A percentile compares a stretch with the other conserved stretches of the same genome.
Evolutionary conservation across 2,113 vertebrate genomes (phyloP).

Genomic region (Bombycilla garrulus): DNA sequence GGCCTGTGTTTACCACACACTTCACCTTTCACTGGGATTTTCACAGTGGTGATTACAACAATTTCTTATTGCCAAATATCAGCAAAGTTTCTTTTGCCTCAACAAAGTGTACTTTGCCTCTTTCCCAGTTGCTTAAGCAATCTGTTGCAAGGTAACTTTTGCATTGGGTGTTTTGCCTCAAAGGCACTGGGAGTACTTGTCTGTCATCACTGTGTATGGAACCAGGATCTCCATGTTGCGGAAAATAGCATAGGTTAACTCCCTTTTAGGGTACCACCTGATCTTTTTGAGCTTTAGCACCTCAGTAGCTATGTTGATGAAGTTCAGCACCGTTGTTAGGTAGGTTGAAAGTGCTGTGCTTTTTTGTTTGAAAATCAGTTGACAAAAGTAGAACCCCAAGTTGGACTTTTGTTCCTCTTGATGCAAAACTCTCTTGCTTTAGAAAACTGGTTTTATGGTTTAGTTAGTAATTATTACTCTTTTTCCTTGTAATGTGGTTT

Average conservation of each 20-base stretch:
- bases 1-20: background rate
- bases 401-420: background rate
- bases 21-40: background rate
- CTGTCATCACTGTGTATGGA: background rate
- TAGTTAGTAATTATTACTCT: background rate
- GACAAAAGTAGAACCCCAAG: background rate
- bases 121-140: background rate
- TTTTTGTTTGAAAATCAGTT: background rate
- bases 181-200: background rate
- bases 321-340: background rate
- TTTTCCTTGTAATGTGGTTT: background rate
- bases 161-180: background rate
- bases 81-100: background rate
- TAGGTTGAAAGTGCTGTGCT: background rate
- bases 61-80: background rate
- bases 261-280: background rate
- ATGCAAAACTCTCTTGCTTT: background rate
- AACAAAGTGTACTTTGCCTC: background rate
- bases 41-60: background rate
- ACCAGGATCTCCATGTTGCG: background rate
- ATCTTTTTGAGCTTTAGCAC: background rate
- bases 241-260: fast-evolving
- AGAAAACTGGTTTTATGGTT: background rate
- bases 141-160: background rate
- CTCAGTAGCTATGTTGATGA: fast-evolving